Evolutionary conservation across 1,140 invertebrate genomes (phyloP), one percentile per base, ranked within the genome.

Genomic region (Zaprionus davidi): DNA sequence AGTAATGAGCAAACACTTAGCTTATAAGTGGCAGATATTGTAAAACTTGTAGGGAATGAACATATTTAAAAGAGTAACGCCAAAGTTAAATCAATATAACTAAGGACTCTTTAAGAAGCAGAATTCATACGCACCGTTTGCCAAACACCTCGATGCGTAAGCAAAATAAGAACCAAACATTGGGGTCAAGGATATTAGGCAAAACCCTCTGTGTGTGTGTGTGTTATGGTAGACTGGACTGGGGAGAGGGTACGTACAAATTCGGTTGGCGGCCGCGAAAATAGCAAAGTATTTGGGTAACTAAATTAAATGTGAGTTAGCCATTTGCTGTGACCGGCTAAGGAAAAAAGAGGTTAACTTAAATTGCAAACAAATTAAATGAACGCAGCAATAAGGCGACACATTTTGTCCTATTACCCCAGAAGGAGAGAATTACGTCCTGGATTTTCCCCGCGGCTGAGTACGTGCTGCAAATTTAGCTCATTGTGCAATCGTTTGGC

Each of bases 281-380:
- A 41, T 62, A 69, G 55, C 55, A 28, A 51, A 58, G 60, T 71
- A 71, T 75, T 75, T 75, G 49, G 73, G 73, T 60, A 76, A 76
- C 59, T 76, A 71, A 71, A 76, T 76, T 76, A 76, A 65, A 76
- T 71, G 68, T 76, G 68, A 76, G 59, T 71, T 76, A 71, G 62
- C 53, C 57, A 69, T 53, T 67, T 59, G 56, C 36, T 56, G 41
- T 70, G 66, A 31, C 36, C 55, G 38, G 56, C 67, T 13, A 46
- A 17, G 34, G 15, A 7, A 57, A 75, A 76, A 76, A 63, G 68
- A 76, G 68, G 73, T 76, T 71, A 76, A 71, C 26, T 76, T 76
- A 76, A 71, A 76, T 71, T 71, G 72, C 59, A 53, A 71, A 20
- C 67, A 75, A 75, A 76, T 76, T 76, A 71, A 65, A 76, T 44